A percentile compares a stretch with the other conserved stretches of the same genome.
Conservation (phyloP, 2,888 invertebrate genomes). For the Machimus rusticus region DNA sequence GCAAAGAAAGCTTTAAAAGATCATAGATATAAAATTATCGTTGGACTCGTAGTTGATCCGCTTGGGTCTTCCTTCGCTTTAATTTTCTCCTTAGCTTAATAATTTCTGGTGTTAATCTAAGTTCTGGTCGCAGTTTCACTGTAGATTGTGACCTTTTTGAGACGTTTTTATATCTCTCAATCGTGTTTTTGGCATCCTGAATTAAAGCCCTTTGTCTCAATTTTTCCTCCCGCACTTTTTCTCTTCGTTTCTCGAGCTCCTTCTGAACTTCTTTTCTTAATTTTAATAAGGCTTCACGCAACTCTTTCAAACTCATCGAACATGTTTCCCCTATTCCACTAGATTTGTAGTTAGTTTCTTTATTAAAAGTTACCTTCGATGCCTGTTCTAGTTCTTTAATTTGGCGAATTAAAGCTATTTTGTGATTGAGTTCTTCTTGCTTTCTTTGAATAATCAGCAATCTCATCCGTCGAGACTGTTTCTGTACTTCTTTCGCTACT, state of each 20-base stretch:
- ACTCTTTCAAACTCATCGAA: slow-evolving; percentile 30
- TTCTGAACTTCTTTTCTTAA: slow-evolving; percentile 6
- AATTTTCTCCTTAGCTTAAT: slow-evolving; percentile 37
- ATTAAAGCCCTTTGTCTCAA: slow-evolving; percentile 31
- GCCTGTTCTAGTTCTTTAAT: slow-evolving; percentile 43
- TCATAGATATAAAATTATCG: neutral
- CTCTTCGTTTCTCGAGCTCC: neutral
- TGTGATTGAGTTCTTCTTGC: slow-evolving; percentile 40
- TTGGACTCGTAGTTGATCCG: neutral
- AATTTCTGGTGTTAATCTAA: slow-evolving; percentile 41
- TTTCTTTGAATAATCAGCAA: neutral
- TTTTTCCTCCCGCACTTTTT: slow-evolving; percentile 40
- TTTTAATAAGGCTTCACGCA: slow-evolving; percentile 20
- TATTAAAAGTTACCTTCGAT: neutral
- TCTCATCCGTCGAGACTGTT: slow-evolving; percentile 11
- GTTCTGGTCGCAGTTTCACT: neutral
- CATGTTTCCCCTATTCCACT: neutral
- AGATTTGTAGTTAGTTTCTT: neutral
- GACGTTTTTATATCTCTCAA: slow-evolving; percentile 34
- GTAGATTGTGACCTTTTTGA: neutral
- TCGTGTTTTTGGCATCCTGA: slow-evolving; percentile 24
- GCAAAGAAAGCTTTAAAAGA: neutral
- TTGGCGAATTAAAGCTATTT: slow-evolving; percentile 43
- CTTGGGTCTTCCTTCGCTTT: slow-evolving; percentile 17
- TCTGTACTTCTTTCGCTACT: slow-evolving; percentile 24